Percentiles rank a stretch among this genome's conserved stretches.
Conservation (phyloP, 1,140 invertebrate genomes). For the Ctenoplectra terminalis region DNA sequence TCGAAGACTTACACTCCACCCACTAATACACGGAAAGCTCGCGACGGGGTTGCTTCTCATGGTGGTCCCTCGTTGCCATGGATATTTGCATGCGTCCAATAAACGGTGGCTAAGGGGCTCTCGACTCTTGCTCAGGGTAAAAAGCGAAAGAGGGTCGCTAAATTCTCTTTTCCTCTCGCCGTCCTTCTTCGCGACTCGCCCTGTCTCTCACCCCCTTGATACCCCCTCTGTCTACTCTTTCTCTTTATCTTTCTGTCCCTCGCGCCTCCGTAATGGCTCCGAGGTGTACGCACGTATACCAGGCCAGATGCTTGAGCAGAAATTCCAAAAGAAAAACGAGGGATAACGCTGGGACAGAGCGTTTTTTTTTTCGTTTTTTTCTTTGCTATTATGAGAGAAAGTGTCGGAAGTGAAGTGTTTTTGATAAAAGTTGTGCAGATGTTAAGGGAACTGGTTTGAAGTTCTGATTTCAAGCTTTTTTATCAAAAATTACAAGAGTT, state of each 20-base stretch:
- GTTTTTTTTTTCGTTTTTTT: conserved; percentile 15
- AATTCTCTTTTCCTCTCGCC: conserved; percentile 67
- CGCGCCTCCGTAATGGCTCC: conserved; percentile 71
- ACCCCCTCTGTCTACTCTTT: conserved; percentile 29
- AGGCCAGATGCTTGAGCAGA: conserved; percentile 28
- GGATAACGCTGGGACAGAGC: conserved; percentile 27
- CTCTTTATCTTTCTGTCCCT: conserved; percentile 56
- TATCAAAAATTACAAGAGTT: no score
- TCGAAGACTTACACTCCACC: conserved; percentile 18
- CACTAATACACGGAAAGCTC: conserved; percentile 48
- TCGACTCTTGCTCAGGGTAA: conserved; percentile 80
- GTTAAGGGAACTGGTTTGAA: background rate
- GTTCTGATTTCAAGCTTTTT: no score
- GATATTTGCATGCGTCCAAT: conserved; percentile 84
- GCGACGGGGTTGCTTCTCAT: conserved; percentile 56
- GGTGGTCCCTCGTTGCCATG: conserved; percentile 80
- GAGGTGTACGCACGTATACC: conserved; percentile 57
- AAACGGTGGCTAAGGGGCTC: conserved; percentile 83
- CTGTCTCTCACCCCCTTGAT: conserved; percentile 43
- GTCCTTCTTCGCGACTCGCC: conserved; percentile 17
- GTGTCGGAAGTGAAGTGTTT: conserved; percentile 34
- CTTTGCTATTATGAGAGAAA: conserved; percentile 43
- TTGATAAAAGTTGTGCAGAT: background rate
- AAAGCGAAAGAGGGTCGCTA: conserved; percentile 81
- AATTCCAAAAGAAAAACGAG: conserved; percentile 21